phyloP scores from a whole-genome alignment of 2,113 vertebrate species.

The Calonectris borealis region DNA sequence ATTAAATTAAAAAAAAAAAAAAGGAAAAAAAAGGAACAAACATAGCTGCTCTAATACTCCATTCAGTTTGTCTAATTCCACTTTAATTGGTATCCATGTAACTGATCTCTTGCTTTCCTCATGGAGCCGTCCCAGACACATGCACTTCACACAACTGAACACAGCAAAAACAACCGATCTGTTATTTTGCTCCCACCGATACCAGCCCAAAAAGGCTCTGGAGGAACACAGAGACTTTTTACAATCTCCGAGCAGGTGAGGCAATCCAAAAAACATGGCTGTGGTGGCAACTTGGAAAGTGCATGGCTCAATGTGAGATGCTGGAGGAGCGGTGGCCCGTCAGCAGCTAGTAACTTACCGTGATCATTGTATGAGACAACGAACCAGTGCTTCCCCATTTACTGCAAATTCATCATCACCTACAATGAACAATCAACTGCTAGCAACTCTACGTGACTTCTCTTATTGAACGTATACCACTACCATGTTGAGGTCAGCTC shows the following conservation, averaged over 20 bases:
- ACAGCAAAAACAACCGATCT: background rate
- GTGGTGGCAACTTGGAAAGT: background rate
- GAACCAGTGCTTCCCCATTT: background rate
- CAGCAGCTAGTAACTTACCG: background rate
- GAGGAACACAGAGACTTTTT: background rate
- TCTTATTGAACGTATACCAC: background rate
- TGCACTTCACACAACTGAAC: background rate
- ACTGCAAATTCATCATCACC: background rate
- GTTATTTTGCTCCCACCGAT: background rate
- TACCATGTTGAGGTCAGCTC: background rate
- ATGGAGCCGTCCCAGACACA: background rate
- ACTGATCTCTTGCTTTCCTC: background rate
- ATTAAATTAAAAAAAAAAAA: constrained; percentile 32
- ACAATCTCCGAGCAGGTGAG: background rate
- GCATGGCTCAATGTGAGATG: background rate
- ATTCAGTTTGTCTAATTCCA: constrained; percentile 1
- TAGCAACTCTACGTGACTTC: background rate
- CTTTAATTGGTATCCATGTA: background rate
- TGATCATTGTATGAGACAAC: background rate
- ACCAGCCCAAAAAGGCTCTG: background rate
- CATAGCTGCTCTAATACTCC: background rate
- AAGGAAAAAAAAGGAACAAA: background rate
- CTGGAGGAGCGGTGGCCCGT: background rate
- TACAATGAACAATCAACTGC: background rate
- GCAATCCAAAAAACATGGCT: background rate